Evolutionary conservation across 2,888 invertebrate genomes (phyloP).

Genomic region (Lasioglossum zephyrum): DNA sequence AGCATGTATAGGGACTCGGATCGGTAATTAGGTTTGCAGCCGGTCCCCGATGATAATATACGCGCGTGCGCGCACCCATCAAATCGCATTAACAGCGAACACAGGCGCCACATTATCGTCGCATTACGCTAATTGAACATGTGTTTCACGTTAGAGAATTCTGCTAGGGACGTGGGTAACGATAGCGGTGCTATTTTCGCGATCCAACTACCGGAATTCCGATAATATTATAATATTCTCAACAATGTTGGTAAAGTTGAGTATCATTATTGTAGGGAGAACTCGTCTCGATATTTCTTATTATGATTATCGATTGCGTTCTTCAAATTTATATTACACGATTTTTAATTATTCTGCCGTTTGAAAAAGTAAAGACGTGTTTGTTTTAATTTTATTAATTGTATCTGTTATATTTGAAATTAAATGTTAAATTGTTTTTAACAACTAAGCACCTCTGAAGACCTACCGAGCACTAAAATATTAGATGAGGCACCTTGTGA

Average conservation of each 20-base stretch:
- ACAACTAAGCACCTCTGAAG: no score
- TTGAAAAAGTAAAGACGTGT: no score
- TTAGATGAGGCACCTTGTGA: no score
- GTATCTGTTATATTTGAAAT: no score
- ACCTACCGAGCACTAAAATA: no score
- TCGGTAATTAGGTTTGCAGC: conserved; percentile 21
- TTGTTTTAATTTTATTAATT: no score
- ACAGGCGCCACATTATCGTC: conserved; percentile 21
- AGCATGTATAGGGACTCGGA: background rate
- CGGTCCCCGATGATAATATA: conserved; percentile 20
- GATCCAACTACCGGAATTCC: background rate
- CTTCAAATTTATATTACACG: no score
- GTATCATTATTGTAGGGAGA: background rate
- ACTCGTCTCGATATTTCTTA: no score
- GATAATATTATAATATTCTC: no score
- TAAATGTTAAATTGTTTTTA: no score
- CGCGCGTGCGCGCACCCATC: conserved; percentile 16
- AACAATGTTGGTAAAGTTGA: background rate
- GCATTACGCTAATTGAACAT: conserved; percentile 38
- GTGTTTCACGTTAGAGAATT: conserved; percentile 4
- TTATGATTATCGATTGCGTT: no score
- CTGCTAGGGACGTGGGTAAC: background rate
- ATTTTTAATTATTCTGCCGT: no score
- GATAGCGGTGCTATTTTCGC: conserved; percentile 1
- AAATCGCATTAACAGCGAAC: conserved; percentile 10